phyloP scores from a whole-genome alignment of 1,140 invertebrate species.

The Ceratitis capitata region DNA sequence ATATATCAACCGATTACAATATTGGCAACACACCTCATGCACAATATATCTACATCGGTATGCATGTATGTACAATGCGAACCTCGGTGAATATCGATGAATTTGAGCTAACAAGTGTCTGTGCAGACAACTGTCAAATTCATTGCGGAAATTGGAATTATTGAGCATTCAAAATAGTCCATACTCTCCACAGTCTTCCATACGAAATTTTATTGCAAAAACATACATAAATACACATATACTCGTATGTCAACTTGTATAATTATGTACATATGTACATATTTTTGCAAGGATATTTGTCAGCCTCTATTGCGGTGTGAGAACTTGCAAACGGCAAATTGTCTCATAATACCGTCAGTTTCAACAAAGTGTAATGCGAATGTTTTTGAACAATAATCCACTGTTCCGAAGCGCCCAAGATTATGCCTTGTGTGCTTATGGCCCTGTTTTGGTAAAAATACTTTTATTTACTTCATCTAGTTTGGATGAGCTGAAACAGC shows the following conservation, averaged over 20 bases:
- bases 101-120: not conserved
- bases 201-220: too few relatives aligned
- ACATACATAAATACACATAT: not conserved
- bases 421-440: not conserved
- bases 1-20: too few relatives aligned
- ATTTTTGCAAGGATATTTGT: not conserved
- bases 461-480: not conserved
- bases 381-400: not conserved
- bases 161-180: not conserved
- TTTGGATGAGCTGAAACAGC: not conserved
- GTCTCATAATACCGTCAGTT: not conserved
- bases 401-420: not conserved
- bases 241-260: not conserved
- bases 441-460: not conserved
- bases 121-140: slow-evolving; percentile 2
- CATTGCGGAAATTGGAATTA: slow-evolving; percentile 31
- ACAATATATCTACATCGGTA: not conserved
- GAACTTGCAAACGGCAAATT: not conserved
- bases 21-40: not conserved
- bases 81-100: not conserved
- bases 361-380: not conserved
- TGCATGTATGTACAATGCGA: too few relatives aligned
- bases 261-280: not conserved
- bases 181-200: not conserved
- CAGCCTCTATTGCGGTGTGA: not conserved